Conservation (phyloP, 2,113 vertebrate genomes). For the Urocolius indicus region DNA sequence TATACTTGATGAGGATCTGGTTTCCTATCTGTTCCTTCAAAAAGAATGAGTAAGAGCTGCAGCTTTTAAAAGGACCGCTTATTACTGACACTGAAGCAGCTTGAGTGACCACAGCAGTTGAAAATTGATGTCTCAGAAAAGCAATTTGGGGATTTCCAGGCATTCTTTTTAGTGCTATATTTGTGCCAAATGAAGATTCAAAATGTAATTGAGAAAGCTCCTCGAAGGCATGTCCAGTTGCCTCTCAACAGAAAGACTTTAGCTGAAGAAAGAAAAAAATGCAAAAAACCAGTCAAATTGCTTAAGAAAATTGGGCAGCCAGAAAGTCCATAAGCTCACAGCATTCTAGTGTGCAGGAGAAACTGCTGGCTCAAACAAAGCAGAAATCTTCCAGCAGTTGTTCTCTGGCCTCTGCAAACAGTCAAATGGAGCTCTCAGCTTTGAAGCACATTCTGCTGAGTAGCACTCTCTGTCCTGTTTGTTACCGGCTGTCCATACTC, state of each 20-base stretch:
- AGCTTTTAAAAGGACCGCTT: background rate
- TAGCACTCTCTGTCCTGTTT: background rate
- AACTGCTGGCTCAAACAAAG: background rate
- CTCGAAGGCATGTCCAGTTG: background rate
- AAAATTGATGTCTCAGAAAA: constrained; percentile 19
- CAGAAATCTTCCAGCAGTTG: background rate
- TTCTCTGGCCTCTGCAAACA: background rate
- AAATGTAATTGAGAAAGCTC: constrained; percentile 4
- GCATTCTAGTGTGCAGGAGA: background rate
- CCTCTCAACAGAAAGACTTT: background rate
- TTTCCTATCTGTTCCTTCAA: background rate
- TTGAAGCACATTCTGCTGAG: background rate
- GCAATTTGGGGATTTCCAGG: background rate
- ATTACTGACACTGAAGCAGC: background rate
- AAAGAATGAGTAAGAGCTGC: background rate
- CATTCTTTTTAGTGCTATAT: background rate
- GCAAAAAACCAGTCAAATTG: background rate
- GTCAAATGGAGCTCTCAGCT: background rate
- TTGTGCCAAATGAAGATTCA: constrained; percentile 2
- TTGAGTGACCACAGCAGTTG: background rate
- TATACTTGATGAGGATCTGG: background rate
- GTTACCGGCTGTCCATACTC: accelerated
- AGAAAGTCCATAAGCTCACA: background rate
- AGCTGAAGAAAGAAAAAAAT: background rate
- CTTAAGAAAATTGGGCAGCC: background rate